A percentile compares a stretch with the other conserved stretches of the same genome.
phyloP scores from a whole-genome alignment of 2,888 invertebrate species.

The Steinernema hermaphroditum region DNA sequence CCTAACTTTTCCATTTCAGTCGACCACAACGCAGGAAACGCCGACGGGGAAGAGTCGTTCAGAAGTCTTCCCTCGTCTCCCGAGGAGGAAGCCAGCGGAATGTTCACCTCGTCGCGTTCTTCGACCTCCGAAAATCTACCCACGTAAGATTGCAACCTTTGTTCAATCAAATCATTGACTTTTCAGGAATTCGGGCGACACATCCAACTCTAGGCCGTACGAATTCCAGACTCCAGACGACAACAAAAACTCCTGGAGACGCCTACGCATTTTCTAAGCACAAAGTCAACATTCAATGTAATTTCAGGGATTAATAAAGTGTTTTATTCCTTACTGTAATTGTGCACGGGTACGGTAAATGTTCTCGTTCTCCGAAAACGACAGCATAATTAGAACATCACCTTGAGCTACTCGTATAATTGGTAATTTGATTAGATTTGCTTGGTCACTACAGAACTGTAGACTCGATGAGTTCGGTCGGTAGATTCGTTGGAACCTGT shows the following conservation, averaged over 20 bases:
- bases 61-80: constrained; percentile 17
- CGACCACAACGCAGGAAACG: not conserved
- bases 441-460: no score
- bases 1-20: not conserved
- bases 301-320: no score
- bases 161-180: not conserved
- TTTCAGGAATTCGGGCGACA: constrained; percentile 6
- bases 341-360: no score
- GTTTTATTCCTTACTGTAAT: no score
- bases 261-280: not conserved
- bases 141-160: not conserved
- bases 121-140: not conserved
- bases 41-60: constrained; percentile 9
- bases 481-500: no score
- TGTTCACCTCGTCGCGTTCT: not conserved
- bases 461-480: no score
- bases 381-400: no score
- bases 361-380: no score
- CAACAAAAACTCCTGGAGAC: not conserved
- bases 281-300: no score
- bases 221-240: constrained; percentile 17
- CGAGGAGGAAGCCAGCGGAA: constrained; percentile 11
- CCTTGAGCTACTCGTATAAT: no score
- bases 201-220: not conserved
- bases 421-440: no score